A percentile compares a stretch with the other conserved stretches of the same genome.
Evolutionary conservation across 2,888 invertebrate species (phyloP).

Genomic region (Rutpela maculata): DNA sequence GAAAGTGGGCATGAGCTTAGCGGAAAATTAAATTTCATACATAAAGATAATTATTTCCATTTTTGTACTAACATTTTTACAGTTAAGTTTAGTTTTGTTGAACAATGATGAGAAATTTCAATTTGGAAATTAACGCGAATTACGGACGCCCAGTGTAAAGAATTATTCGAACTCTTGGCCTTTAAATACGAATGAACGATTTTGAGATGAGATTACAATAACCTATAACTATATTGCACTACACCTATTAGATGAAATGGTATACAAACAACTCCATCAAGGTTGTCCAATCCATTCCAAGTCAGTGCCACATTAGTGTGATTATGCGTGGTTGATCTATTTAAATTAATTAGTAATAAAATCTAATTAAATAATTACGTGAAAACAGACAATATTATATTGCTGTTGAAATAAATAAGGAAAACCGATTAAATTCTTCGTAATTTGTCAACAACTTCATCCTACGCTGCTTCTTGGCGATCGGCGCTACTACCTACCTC

Average conservation of each 20-base stretch:
- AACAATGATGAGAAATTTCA: too few relatives aligned
- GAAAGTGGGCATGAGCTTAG: too few relatives aligned
- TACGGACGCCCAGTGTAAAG: not conserved
- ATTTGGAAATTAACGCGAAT: too few relatives aligned
- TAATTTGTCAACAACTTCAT: constrained; percentile 44
- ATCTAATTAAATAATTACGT: constrained; percentile 48
- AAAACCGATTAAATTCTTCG: constrained; percentile 45
- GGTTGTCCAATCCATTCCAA: constrained; percentile 33
- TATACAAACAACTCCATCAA: constrained; percentile 21
- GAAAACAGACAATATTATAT: constrained; percentile 39
- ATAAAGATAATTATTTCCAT: too few relatives aligned
- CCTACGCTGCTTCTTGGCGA: constrained; percentile 46
- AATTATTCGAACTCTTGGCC: not conserved
- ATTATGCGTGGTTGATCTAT: constrained; percentile 49
- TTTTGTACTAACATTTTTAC: too few relatives aligned
- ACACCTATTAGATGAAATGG: constrained; percentile 10
- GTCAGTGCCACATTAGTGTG: constrained; percentile 33
- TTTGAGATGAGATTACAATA: constrained; percentile 1
- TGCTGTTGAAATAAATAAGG: constrained; percentile 36
- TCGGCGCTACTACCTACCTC: constrained; percentile 45
- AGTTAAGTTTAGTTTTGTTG: too few relatives aligned
- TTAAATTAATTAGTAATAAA: constrained; percentile 47
- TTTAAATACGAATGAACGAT: not conserved
- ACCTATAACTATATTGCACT: not conserved
- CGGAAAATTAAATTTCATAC: too few relatives aligned